Evolutionary conservation across 2,797 vertebrate species (phyloP).

Genomic region (Lophotriccus pileatus): DNA sequence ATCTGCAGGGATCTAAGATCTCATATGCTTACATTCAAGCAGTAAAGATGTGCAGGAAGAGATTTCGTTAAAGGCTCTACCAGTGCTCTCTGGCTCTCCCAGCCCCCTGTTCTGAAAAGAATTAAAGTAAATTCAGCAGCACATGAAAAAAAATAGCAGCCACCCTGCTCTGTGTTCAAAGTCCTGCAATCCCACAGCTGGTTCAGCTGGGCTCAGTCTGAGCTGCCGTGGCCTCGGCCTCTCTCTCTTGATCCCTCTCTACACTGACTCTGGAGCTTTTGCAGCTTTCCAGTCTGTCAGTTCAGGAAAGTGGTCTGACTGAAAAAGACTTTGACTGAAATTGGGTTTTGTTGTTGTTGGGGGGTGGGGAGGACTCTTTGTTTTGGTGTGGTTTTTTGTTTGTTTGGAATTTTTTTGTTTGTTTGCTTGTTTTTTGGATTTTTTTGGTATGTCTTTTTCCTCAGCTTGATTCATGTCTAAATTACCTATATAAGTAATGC

Average conservation of each 20-base stretch:
- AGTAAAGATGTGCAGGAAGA: background rate
- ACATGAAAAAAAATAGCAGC: background rate
- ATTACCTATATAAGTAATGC: background rate
- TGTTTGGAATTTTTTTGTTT: background rate
- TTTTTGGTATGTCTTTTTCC: background rate
- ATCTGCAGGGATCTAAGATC: background rate
- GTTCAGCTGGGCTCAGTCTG: accelerated
- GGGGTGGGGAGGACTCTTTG: accelerated
- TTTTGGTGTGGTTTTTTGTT: background rate
- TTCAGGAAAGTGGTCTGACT: background rate
- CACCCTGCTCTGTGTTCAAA: background rate
- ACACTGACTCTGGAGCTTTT: background rate
- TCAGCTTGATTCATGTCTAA: background rate
- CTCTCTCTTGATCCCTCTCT: background rate
- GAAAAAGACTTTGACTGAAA: background rate
- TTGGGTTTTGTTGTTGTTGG: background rate
- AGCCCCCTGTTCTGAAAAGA: background rate
- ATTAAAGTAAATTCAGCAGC: background rate
- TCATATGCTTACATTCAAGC: background rate
- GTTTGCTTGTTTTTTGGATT: too few species aligned
- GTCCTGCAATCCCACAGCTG: background rate
- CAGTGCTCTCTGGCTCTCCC: background rate
- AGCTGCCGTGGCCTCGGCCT: accelerated
- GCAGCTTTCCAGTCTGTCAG: background rate
- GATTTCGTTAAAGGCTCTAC: background rate